A percentile compares a stretch with the other conserved stretches of the same genome.
These are phyloP conservation scores for Chloropsis hardwickii DNA, from an alignment of 2,113 vertebrate species.

Conservation along the genomic window DNA sequence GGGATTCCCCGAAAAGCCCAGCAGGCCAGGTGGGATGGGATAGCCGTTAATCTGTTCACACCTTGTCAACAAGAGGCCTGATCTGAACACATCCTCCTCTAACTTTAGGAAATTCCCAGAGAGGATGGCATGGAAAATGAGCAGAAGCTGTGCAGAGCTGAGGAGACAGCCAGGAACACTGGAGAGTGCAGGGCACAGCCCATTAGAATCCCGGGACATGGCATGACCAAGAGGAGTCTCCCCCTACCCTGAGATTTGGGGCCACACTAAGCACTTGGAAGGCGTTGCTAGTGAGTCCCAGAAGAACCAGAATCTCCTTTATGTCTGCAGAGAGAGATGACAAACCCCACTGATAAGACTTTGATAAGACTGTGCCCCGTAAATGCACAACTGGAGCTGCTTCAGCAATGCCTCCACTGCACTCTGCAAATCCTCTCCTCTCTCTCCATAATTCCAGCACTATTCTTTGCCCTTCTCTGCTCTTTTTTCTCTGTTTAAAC, in stretches of 20 bases:
- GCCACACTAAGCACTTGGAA: not conserved
- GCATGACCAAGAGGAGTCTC: accelerated
- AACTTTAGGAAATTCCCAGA: constrained; percentile 10
- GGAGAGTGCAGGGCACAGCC: not conserved
- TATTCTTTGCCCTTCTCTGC: not conserved
- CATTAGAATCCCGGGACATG: not conserved
- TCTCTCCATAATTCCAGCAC: not conserved
- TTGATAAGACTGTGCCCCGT: accelerated
- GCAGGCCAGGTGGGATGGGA: constrained; percentile 8
- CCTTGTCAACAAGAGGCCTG: constrained; percentile 31
- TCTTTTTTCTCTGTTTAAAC: not conserved
- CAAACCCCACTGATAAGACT: not conserved
- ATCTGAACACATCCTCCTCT: not conserved
- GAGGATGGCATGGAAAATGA: not conserved
- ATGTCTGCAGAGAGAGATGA: not conserved
- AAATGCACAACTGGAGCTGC: not conserved
- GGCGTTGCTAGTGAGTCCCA: not conserved
- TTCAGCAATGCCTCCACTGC: not conserved
- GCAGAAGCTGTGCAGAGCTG: not conserved
- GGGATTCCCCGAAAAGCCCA: constrained; percentile 9
- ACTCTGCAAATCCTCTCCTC: not conserved
- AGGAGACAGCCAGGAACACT: not conserved
- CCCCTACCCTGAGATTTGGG: not conserved
- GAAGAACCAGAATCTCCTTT: not conserved
- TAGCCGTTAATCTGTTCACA: constrained; percentile 49